Evolutionary conservation across 2,888 invertebrate genomes (phyloP).

Genomic region (Limnephilus lunatus): DNA sequence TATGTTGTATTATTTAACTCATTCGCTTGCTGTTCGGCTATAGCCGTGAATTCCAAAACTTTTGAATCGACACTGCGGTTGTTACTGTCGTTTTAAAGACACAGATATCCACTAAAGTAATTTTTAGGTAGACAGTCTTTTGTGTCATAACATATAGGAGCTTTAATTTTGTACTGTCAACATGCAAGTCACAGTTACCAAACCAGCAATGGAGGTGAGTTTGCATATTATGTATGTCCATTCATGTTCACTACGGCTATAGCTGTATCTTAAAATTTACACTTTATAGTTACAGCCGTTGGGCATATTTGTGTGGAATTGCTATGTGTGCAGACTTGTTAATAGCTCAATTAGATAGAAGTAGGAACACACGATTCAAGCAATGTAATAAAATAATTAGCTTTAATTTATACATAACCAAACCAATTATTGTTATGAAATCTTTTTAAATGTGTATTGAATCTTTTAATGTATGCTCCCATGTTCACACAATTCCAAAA

Average conservation of each 20-base stretch:
- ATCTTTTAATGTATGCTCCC: background rate
- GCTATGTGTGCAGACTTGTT: background rate
- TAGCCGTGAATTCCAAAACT: background rate
- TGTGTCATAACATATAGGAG: background rate
- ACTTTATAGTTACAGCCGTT: background rate
- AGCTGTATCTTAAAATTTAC: background rate
- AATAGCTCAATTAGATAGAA: constrained; percentile 2
- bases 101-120: background rate
- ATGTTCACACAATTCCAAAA: background rate
- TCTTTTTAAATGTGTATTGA: background rate
- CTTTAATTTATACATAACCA: constrained; percentile 13
- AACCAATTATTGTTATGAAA: background rate
- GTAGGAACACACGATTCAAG: background rate
- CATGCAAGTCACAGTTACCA: background rate
- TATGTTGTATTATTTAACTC: background rate
- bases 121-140: background rate
- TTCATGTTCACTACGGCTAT: background rate
- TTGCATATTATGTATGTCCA: background rate
- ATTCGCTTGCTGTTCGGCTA: background rate
- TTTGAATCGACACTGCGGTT: background rate
- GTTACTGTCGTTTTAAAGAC: background rate
- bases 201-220: background rate
- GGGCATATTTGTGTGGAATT: background rate
- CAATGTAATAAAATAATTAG: background rate
- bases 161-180: background rate